Conservation (phyloP, 2,113 vertebrate species). For the Aptenodytes patagonicus region DNA sequence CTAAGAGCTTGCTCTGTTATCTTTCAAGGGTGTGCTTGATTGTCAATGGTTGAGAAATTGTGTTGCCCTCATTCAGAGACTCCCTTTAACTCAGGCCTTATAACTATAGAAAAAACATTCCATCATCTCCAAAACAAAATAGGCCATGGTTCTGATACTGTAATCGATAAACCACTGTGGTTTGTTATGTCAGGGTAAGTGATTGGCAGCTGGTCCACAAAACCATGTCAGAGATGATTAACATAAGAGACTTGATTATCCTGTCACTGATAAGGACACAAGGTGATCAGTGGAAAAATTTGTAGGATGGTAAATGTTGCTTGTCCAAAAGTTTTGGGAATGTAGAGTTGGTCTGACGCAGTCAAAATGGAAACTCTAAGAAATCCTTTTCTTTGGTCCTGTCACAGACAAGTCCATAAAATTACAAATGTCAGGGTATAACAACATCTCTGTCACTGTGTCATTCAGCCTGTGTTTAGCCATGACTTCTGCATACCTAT, state of each 20-base stretch:
- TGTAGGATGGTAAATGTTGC: background rate
- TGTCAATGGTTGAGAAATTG: background rate
- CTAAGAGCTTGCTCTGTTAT: background rate
- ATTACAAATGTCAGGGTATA: background rate
- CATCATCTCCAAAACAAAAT: background rate
- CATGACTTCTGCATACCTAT: background rate
- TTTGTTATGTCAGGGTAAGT: background rate
- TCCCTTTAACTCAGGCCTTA: background rate
- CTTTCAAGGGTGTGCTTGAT: background rate
- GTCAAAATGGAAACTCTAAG: background rate
- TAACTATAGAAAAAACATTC: background rate
- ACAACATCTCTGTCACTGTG: background rate
- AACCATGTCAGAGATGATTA: background rate
- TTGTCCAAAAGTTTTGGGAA: background rate
- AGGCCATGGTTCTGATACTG: background rate
- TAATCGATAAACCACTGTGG: background rate
- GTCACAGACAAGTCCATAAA: background rate
- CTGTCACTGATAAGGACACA: background rate
- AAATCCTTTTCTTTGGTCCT: background rate
- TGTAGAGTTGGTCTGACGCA: background rate
- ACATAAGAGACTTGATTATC: background rate
- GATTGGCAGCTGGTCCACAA: background rate
- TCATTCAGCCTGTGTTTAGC: background rate
- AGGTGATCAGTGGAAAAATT: background rate
- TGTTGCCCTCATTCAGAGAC: background rate